Evolutionary conservation across 2,113 vertebrate species (phyloP).

Genomic region (Dinomys branickii): DNA sequence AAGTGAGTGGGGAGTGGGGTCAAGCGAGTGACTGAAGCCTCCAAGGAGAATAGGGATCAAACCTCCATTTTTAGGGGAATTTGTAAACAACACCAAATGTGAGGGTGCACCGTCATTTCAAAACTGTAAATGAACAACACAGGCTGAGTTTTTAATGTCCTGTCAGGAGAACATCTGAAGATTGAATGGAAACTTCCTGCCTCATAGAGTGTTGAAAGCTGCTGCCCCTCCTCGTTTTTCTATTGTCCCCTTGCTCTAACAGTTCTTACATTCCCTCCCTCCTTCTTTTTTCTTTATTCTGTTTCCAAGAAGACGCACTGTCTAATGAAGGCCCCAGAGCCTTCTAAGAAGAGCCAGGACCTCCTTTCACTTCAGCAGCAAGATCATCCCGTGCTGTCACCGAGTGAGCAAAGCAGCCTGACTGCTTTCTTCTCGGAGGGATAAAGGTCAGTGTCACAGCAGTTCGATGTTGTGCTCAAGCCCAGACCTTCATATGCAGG

Average conservation of each 20-base stretch:
- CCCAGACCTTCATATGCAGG: conserved; percentile 59
- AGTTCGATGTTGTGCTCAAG: conserved; percentile 18
- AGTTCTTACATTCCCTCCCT: not conserved
- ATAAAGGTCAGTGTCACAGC: conserved; percentile 63
- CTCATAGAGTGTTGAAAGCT: too few relatives aligned
- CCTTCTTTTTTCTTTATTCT: not conserved
- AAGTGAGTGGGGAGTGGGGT: not conserved
- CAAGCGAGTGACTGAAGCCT: not conserved
- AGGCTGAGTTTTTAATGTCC: not conserved
- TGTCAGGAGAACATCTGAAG: not conserved
- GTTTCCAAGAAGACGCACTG: not conserved
- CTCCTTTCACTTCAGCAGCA: not conserved
- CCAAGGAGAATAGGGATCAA: not conserved
- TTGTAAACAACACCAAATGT: not conserved
- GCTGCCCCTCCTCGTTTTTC: too few relatives aligned
- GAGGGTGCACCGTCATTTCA: rapidly evolving
- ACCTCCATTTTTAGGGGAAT: not conserved
- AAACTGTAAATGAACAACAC: not conserved
- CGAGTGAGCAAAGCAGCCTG: not conserved
- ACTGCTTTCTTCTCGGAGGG: not conserved
- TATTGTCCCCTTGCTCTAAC: not conserved
- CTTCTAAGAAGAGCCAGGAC: not conserved
- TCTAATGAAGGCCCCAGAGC: not conserved
- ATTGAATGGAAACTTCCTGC: too few relatives aligned
- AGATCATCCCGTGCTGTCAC: not conserved